Base-by-base conservation (phyloP, 2,113 vertebrate species). In the Cyrtonyx montezumae region DNA sequence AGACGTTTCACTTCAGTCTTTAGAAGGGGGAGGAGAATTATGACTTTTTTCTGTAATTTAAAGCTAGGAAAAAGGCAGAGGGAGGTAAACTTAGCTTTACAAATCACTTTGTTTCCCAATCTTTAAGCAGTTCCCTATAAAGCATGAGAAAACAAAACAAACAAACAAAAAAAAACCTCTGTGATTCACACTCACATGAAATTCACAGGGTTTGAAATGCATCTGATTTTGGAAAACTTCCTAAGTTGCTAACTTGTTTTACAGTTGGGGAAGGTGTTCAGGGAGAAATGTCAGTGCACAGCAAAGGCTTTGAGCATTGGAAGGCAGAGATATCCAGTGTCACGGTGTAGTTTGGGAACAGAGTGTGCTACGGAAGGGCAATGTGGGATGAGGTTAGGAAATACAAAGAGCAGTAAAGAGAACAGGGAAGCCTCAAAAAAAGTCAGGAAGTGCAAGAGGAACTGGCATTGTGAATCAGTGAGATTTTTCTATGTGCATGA, bases 161-260 rank as follows among this genome's bases (percentile, higher is more conserved):
- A n/a, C n/a, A n/a, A 40, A 40, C 40, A 40, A 40, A 40, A 40
- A 40, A 40, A 40, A 13, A 40, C 12, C 40, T 73, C 51, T 89
- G 23, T 95, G 90, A 96, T 91, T 91, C 87, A 91, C 58, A 84
- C 40, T 92, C 84, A 77, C 28, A 49, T 66, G 70, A 69, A 82
- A 88, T 85, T 79, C 49, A 88, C 34, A 58, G 26, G 1, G 32
- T 63, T 89, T 91, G 36, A 91, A 87, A 69, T 19, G 6, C 53
- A 10, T 23, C 20, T 56, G n/a, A 48, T 82, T 78, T 75, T 37
- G 15, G 26, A 58, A 95, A 67, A 36, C 46, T 91, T 73, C 42
- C 28, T 82, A 4, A 45, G 2, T 84, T 84, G 40, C 58, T 55
- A 55, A 36, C 6, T 26, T 59, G 17, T 48, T 83, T 87, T 70